phyloP scores from a whole-genome alignment of 1,140 invertebrate genomes.

The Rhyzopertha dominica region DNA sequence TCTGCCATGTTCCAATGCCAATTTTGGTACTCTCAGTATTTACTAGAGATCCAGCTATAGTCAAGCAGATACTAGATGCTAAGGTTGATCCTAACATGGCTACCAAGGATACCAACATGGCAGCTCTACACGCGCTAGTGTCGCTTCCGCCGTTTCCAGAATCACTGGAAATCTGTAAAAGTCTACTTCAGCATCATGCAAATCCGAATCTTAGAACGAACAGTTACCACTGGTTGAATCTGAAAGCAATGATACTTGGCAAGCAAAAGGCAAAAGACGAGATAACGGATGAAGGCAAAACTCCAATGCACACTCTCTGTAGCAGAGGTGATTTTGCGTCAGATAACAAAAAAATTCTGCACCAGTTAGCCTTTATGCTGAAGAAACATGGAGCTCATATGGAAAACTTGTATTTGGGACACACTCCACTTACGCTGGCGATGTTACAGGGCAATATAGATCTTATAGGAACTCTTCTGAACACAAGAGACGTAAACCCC shows the following conservation, averaged over 20 bases:
- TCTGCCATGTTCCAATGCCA: constrained; percentile 46
- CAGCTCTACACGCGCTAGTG: constrained; percentile 45
- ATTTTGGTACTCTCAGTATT: constrained; percentile 45
- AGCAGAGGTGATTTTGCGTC: constrained; percentile 31
- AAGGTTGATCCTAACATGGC: constrained; percentile 45
- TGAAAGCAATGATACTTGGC: constrained; percentile 23
- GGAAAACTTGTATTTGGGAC: constrained; percentile 32
- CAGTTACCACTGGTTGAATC: constrained; percentile 28
- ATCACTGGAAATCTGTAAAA: constrained; percentile 41
- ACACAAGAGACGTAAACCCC: constrained; percentile 24
- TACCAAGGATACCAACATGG: constrained; percentile 39
- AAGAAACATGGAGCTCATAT: constrained; percentile 19
- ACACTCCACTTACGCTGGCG: constrained; percentile 33
- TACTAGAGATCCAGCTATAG: constrained; percentile 39
- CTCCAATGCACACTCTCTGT: constrained; percentile 33
- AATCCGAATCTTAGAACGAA: constrained; percentile 36
- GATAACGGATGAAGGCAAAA: constrained; percentile 31
- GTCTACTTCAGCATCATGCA: constrained; percentile 43
- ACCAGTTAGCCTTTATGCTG: constrained; percentile 19
- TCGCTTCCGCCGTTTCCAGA: constrained; percentile 38
- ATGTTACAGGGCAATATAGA: constrained; percentile 31
- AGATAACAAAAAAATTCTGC: constrained; percentile 18
- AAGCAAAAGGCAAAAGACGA: constrained; percentile 12
- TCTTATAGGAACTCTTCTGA: constrained; percentile 24
- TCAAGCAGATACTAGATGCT: constrained; percentile 40